Base-by-base conservation (phyloP, 2,888 invertebrate species). In the Unio pictorum region DNA sequence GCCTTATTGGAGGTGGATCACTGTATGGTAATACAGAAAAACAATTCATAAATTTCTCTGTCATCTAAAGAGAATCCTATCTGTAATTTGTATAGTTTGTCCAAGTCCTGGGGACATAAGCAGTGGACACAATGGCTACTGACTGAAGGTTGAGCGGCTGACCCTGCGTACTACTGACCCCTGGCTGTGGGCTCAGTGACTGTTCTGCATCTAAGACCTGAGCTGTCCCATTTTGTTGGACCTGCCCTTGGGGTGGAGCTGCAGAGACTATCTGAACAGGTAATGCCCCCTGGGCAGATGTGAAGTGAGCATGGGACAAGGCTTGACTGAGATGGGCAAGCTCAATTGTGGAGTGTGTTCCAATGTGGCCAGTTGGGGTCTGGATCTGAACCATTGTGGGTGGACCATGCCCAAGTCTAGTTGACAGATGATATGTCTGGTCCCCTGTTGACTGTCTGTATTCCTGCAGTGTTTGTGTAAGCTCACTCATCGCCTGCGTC, bases 401-500 rank as follows among this genome's bases (percentile, higher is more conserved):
- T 23, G 75, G 63, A 34, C 74, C 77, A n/a, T 66, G 66, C n/a
- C 66, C 69, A 20, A 77, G 28, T 66, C 81, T 62, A 68, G 78
- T 54, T 66, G 74, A 66, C 55, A 84, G 71, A 61, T 75, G 72
- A 34, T 69, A 68, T 20, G 79, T 76, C 23, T 66, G 69, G 34
- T 28, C 61, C 4, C 71, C 64, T 15, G 70, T 71, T 20, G 71
- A 71, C 57, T 75, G 76, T 15, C 82, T 68, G 68, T 81, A 86
- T 59, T 88, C 86, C 55, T 70, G 76, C 23, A 87, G 74, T 3
- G 83, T 80, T 76, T 87, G 88, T 1, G 89, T 89, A 61, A 91
- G 78, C 74, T 91, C 91, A 45, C 87, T 88, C 90, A 91, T 90
- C 0, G 91, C 91, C 77, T 91, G 91, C 3, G 90, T 91, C 59